Percentiles rank a stretch among this genome's conserved stretches.
phyloP scores from a whole-genome alignment of 2,113 vertebrate genomes.

The Colaptes auratus region DNA sequence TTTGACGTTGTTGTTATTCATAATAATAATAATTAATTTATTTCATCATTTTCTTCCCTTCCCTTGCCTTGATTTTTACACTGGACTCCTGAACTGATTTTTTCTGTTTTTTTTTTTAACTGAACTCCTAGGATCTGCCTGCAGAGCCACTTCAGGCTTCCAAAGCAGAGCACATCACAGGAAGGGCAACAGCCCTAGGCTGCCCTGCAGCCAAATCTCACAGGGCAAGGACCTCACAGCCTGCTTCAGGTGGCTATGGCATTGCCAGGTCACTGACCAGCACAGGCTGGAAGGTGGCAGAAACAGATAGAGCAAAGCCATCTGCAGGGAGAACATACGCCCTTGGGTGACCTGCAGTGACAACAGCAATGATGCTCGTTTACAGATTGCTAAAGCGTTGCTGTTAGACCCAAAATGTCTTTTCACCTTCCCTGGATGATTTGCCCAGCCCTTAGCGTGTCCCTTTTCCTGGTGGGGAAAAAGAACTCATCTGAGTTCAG shows the following conservation, averaged over 20 bases:
- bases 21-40: neutral
- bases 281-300: neutral
- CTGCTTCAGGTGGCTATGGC: neutral
- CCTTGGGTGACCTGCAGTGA: neutral
- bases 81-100: neutral
- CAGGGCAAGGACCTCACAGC: fast-evolving
- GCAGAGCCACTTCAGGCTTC: neutral
- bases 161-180: neutral
- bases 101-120: neutral
- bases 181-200: neutral
- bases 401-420: neutral
- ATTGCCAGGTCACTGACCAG: neutral
- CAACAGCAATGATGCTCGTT: neutral
- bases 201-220: neutral
- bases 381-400: neutral
- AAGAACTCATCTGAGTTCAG: conserved; percentile 4
- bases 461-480: neutral
- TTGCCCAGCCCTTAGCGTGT: neutral
- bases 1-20: neutral
- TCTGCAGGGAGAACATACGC: fast-evolving
- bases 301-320: neutral
- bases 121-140: neutral
- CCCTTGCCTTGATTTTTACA: no score
- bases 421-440: neutral
- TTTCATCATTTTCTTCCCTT: neutral